Base-by-base conservation (phyloP, 2,888 invertebrate species). In the Drosophila melanocephala region DNA sequence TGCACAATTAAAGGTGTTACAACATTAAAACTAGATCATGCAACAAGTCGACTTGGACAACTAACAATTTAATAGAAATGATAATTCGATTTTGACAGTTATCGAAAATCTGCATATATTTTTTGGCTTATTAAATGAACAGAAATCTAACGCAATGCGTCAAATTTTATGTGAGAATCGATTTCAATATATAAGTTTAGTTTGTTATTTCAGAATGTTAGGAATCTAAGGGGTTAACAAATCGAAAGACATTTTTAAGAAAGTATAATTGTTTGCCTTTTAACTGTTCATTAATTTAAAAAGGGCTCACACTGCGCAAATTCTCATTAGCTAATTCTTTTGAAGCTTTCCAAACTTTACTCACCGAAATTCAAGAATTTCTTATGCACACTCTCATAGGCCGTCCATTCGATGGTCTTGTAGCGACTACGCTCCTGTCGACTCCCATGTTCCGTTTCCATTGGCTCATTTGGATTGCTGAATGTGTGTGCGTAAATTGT, bases 331-430 rank as follows among this genome's bases (percentile, higher is more conserved):
- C 10, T 10, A 51, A 19, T 51, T 51, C 6, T n/a, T 16, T 9
- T 5, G 26, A 16, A 16, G 26, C 5, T 16, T 32, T 53, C n/a
- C 7, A 12, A 26, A 26, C 0, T 28, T 37, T 14, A 93, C 95
- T 94, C 92, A 97, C 97, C 96, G 90, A 98, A 96, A 94, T 97
- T 97, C 79, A 99, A 94, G 94, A 98, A 99, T 92, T 98, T 98
- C 93, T 98, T 98, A 91, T 98, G 98, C 35, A 97, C 97, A 42
- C 96, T 96, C 93, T 98, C 98, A 92, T 98, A 99, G 0, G 97
- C 97, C 2, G 97, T 97, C 99, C 99, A 99, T 91, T 97, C 97
- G 72, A 97, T 96, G 90, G 97, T 97, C 94, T 97, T 97, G 93
- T 97, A 95, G 84, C 97, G 95, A 80, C 96, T 96, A 77, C 97